These are phyloP conservation scores for Drosophila setifemur DNA, from an alignment of 1,140 invertebrate genomes.

Conservation along the genomic window DNA sequence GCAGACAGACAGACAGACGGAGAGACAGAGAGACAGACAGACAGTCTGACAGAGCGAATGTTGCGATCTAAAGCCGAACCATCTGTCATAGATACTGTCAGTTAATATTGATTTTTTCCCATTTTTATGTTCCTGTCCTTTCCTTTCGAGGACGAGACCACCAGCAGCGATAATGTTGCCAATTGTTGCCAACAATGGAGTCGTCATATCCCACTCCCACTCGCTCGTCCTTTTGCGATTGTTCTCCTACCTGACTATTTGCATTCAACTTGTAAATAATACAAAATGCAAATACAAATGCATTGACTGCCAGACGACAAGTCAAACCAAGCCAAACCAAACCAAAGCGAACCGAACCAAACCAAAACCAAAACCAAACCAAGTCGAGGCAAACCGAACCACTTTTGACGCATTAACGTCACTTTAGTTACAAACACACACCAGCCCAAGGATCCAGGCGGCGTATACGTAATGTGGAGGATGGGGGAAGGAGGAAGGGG, in stretches of 20 bases:
- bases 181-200: conserved; percentile 60
- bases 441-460: conserved; percentile 1
- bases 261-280: conserved; percentile 73
- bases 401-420: conserved; percentile 78
- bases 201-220: conserved; percentile 11
- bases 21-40: conserved; percentile 12
- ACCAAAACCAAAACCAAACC: conserved; percentile 35
- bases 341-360: conserved; percentile 1
- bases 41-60: conserved; percentile 2
- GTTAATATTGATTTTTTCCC: conserved; percentile 52
- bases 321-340: conserved; percentile 30
- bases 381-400: conserved; percentile 58
- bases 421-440: conserved; percentile 51
- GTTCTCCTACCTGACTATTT: conserved; percentile 68
- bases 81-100: conserved; percentile 79
- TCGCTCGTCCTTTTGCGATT: conserved; percentile 9
- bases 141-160: background rate
- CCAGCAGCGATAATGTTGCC: conserved; percentile 43
- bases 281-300: conserved; percentile 68
- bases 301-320: conserved; percentile 48
- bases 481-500: background rate
- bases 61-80: conserved; percentile 49
- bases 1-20: conserved; percentile 40
- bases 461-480: conserved; percentile 42
- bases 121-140: conserved; percentile 24